Conservation (phyloP, 2,113 vertebrate genomes). For the Neogale vison region DNA sequence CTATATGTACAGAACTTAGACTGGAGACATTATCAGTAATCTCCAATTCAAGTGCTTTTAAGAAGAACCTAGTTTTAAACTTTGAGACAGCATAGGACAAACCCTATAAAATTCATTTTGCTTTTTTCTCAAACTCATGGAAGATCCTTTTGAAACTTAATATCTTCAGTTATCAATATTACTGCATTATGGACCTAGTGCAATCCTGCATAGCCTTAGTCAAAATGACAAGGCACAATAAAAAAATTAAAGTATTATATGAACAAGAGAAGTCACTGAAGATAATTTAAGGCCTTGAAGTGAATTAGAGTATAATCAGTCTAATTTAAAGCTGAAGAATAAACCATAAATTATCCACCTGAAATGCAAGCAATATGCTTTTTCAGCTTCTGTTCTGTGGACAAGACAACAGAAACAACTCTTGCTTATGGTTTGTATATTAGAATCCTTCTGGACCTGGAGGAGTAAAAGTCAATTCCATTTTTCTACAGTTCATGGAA, state of each 20-base stretch:
- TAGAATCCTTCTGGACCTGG: slow-evolving; percentile 89
- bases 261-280: slow-evolving; percentile 93
- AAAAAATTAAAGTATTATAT: slow-evolving; percentile 88
- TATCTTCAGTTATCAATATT: slow-evolving; percentile 87
- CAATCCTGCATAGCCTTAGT: slow-evolving; percentile 97
- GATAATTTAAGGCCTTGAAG: slow-evolving; percentile 98
- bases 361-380: slow-evolving; percentile 86
- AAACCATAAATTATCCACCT: slow-evolving; percentile 91
- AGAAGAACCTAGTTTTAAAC: slow-evolving; percentile 83
- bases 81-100: slow-evolving; percentile 85
- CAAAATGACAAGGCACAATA: slow-evolving; percentile 97
- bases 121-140: slow-evolving; percentile 84
- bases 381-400: slow-evolving; percentile 87
- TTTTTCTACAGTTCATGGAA: slow-evolving; percentile 86
- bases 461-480: slow-evolving; percentile 86
- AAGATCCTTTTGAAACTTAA: slow-evolving; percentile 87
- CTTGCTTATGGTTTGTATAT: slow-evolving; percentile 84
- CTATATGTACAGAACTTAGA: slow-evolving; percentile 78
- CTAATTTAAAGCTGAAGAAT: slow-evolving; percentile 92
- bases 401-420: slow-evolving; percentile 85
- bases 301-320: slow-evolving; percentile 91
- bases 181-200: slow-evolving; percentile 98
- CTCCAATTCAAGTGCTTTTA: slow-evolving; percentile 80
- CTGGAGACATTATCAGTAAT: slow-evolving; percentile 59
- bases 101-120: slow-evolving; percentile 78